Evolutionary conservation across 2,797 vertebrate genomes (phyloP).

Genomic region (Pangasius sanitwongsei): DNA sequence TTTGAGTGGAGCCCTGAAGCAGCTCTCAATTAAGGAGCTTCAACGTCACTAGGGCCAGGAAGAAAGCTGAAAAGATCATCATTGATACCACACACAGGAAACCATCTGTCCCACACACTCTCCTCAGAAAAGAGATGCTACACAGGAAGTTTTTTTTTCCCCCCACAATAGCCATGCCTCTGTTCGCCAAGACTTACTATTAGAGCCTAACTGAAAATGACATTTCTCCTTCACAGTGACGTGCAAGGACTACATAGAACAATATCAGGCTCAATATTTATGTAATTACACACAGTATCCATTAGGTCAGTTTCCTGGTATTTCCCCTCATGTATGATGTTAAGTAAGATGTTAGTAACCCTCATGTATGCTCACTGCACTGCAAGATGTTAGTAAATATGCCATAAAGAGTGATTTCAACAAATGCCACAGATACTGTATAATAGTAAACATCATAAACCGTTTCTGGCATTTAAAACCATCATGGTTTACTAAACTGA

Average conservation of each 20-base stretch:
- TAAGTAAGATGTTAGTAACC: too few species aligned
- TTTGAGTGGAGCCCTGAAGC: constrained; percentile 20
- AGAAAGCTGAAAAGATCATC: constrained; percentile 20
- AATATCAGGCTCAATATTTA: background rate
- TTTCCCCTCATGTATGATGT: background rate
- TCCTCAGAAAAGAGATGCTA: constrained; percentile 21
- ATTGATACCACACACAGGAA: constrained; percentile 18
- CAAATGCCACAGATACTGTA: background rate
- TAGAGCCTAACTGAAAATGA: background rate
- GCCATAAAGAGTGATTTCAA: background rate
- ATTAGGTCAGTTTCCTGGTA: background rate
- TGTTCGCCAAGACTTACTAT: constrained; percentile 12
- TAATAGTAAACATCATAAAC: background rate
- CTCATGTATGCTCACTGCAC: background rate
- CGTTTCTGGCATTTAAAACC: background rate
- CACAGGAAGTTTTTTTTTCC: background rate
- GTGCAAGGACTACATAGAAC: background rate
- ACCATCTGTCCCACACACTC: constrained; percentile 9
- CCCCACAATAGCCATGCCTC: constrained; percentile 15
- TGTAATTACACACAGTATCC: background rate
- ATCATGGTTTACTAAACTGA: background rate
- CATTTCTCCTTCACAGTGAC: background rate
- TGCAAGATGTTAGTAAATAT: background rate
- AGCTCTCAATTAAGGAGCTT: constrained; percentile 23
- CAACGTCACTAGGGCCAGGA: constrained; percentile 9